Percentiles rank a stretch among this genome's conserved stretches.
Evolutionary conservation across 2,113 vertebrate species (phyloP).

Genomic region (Cheirogaleus medius): DNA sequence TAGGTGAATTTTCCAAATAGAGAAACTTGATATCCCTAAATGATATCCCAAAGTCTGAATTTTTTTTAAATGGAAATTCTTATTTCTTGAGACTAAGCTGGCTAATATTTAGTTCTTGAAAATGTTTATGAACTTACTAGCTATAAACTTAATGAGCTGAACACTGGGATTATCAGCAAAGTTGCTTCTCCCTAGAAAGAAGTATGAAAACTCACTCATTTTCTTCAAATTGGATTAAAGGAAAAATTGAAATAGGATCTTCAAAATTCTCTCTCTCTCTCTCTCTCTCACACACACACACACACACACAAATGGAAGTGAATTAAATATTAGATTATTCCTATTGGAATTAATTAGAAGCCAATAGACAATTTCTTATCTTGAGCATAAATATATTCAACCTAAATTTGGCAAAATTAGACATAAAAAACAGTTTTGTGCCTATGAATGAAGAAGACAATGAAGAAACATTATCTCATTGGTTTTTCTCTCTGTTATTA

Average conservation of each 20-base stretch:
- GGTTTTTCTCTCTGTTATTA: background rate
- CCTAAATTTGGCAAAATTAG: background rate
- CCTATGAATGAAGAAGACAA: background rate
- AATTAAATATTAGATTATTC: background rate
- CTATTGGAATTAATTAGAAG: background rate
- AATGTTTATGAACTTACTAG: background rate
- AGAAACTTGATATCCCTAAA: background rate
- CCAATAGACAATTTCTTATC: background rate
- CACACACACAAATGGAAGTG: background rate
- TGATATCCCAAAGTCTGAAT: background rate
- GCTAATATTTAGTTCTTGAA: background rate
- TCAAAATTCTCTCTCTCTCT: background rate
- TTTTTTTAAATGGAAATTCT: background rate
- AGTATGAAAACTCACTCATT: background rate
- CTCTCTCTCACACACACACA: background rate
- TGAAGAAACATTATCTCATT: background rate
- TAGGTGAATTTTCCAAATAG: background rate
- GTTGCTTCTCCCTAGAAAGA: background rate
- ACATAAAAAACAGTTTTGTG: background rate
- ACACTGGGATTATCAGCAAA: background rate
- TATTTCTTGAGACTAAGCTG: background rate
- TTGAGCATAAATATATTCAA: background rate
- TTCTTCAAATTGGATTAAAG: constrained; percentile 47
- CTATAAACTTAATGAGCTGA: background rate
- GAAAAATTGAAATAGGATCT: background rate